Evolutionary conservation across 2,113 vertebrate species (phyloP), one percentile per base, ranked within the genome.

Genomic region (Grus americana): DNA sequence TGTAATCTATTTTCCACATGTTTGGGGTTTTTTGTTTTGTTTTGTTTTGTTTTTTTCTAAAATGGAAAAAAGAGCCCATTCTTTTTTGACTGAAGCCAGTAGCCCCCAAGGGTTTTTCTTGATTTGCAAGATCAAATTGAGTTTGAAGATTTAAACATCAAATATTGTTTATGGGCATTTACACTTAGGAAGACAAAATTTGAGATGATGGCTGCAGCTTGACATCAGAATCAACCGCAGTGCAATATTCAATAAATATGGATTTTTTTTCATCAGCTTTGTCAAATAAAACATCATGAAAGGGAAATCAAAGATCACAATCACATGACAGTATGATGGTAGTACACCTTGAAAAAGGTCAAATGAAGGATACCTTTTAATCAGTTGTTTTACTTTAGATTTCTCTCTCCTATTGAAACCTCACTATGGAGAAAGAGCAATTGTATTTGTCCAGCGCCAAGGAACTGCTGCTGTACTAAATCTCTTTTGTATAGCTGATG

Each of bases 221-320:
- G 84, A 88, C 88, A 79, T 82, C 65, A 91, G 63, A 94, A 84
- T 96, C 84, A 95, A 82, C 1, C 0, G 4, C 30, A 55, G 50
- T 76, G 34, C 54, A 76, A 91, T 95, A 93, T 92, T 92, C 92
- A 76, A 96, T 94, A 94, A 74, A 72, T 76, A 95, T 94, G 73
- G 95, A 97, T 93, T 95, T 91, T 62, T 93, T 94, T 96, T 90
- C 90, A 90, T 89, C 93, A 93, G 11, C 58, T 34, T 24, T 76
- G 86, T 95, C 95, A 92, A 96, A 95, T 92, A 93, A 94, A 96
- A 79, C 57, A 82, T 72, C 58, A 52, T 59, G 42, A 86, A 86
- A 96, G 92, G 47, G 90, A 97, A 97, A 95, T 96, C 88, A 95
- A 97, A 97, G 65, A 81, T 91, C 62, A 92, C 54, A n/a, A 52